These are phyloP conservation scores for Chionodraco myersi DNA, from an alignment of 2,113 vertebrate genomes.

Conservation along the genomic window DNA sequence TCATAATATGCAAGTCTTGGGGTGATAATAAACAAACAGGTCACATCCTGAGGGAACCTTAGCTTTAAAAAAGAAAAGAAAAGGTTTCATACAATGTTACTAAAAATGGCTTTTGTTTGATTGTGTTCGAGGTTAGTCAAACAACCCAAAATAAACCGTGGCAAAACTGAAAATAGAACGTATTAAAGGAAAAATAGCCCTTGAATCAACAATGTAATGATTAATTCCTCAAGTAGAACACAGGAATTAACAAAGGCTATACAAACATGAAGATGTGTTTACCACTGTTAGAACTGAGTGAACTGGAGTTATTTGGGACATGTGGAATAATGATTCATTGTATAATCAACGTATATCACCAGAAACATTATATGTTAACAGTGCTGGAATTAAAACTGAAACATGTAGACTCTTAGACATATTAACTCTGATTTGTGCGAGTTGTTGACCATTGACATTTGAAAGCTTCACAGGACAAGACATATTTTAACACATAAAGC, in stretches of 20 bases:
- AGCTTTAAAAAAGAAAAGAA: background rate
- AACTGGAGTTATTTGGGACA: slow-evolving; percentile 53
- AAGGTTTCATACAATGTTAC: background rate
- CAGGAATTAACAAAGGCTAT: slow-evolving; percentile 20
- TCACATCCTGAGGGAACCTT: slow-evolving; percentile 33
- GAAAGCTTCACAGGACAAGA: too few species aligned
- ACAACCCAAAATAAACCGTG: background rate
- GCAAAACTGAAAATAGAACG: background rate
- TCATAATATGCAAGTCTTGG: slow-evolving; percentile 31
- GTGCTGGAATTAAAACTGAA: slow-evolving; percentile 7
- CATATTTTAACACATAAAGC: too few species aligned
- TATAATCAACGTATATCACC: slow-evolving; percentile 60
- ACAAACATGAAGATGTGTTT: slow-evolving; percentile 52
- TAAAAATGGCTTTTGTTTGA: slow-evolving; percentile 19
- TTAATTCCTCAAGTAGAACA: slow-evolving; percentile 26
- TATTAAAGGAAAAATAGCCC: background rate
- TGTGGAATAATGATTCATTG: slow-evolving; percentile 64
- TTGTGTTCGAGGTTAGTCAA: slow-evolving; percentile 4
- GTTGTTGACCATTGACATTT: too few species aligned
- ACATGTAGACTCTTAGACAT: slow-evolving; percentile 6
- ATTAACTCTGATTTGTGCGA: too few species aligned
- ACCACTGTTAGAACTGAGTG: slow-evolving; percentile 37
- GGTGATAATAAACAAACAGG: slow-evolving; percentile 49
- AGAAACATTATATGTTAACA: slow-evolving; percentile 53
- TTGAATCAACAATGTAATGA: slow-evolving; percentile 38